phyloP scores from a whole-genome alignment of 1,140 invertebrate genomes.

The Carposina sasakii region DNA sequence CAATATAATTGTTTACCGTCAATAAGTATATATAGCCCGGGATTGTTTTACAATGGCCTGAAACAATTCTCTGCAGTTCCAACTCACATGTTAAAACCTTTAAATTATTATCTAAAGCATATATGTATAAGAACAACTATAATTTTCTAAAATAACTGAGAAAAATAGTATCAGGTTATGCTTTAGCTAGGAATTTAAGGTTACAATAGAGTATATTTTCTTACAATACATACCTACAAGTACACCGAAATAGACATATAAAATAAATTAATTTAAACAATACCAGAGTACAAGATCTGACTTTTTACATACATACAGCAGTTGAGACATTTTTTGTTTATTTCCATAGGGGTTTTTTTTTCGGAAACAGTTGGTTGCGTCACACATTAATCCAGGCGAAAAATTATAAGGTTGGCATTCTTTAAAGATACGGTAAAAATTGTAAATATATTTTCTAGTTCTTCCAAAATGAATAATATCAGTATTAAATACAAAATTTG shows the following conservation, averaged over 20 bases:
- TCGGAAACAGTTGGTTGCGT: slow-evolving; percentile 66
- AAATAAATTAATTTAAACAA: slow-evolving; percentile 68
- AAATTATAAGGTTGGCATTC: slow-evolving; percentile 62
- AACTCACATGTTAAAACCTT: too few species aligned
- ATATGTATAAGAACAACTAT: too few species aligned
- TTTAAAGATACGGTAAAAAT: slow-evolving; percentile 43
- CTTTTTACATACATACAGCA: slow-evolving; percentile 71
- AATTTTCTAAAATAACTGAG: too few species aligned
- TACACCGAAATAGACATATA: slow-evolving; percentile 63
- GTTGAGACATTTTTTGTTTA: slow-evolving; percentile 42
- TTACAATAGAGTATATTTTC: slow-evolving; percentile 71
- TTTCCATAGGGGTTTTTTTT: slow-evolving; percentile 42
- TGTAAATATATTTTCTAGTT: slow-evolving; percentile 71
- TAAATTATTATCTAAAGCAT: too few species aligned
- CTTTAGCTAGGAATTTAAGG: too few species aligned
- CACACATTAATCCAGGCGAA: slow-evolving; percentile 65
- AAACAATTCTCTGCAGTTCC: slow-evolving; percentile 27
- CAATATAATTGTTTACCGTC: too few species aligned
- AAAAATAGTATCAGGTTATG: too few species aligned
- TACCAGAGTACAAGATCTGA: slow-evolving; percentile 72
- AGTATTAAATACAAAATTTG: slow-evolving; percentile 73
- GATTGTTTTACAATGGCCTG: too few species aligned
- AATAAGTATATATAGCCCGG: too few species aligned
- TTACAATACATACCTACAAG: slow-evolving; percentile 60
- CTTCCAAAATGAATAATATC: slow-evolving; percentile 69